These are phyloP conservation scores for Lumbricus terrestris DNA, from an alignment of 2,888 invertebrate genomes.

Conservation along the genomic window DNA sequence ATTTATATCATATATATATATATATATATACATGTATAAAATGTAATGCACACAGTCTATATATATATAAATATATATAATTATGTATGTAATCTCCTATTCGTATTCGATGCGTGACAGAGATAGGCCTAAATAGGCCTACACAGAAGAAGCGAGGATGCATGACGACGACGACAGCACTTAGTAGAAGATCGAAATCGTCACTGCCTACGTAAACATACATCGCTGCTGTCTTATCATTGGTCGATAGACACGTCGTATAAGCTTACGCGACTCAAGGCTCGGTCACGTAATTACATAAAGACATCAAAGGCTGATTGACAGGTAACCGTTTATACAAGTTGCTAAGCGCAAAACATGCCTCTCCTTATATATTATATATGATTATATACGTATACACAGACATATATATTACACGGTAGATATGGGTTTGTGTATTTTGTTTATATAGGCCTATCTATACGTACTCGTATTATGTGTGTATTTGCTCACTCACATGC, in stretches of 20 bases:
- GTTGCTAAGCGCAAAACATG: constrained; percentile 3
- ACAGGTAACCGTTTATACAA: background rate
- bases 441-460: no score
- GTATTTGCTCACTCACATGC: background rate
- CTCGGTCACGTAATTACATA: background rate
- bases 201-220: background rate
- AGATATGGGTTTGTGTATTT: no score
- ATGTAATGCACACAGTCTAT: no score
- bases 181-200: background rate
- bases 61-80: no score
- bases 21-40: no score
- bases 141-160: background rate
- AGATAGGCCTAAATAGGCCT: no score
- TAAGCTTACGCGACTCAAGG: background rate
- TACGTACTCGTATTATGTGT: background rate
- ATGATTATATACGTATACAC: background rate
- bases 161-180: background rate
- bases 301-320: background rate
- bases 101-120: background rate
- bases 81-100: background rate
- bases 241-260: no score
- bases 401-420: no score
- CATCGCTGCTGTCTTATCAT: no score
- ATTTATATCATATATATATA: no score
- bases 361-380: background rate